These are phyloP conservation scores for Criorhina ranunculi DNA, from an alignment of 2,888 invertebrate species.

Conservation along the genomic window DNA sequence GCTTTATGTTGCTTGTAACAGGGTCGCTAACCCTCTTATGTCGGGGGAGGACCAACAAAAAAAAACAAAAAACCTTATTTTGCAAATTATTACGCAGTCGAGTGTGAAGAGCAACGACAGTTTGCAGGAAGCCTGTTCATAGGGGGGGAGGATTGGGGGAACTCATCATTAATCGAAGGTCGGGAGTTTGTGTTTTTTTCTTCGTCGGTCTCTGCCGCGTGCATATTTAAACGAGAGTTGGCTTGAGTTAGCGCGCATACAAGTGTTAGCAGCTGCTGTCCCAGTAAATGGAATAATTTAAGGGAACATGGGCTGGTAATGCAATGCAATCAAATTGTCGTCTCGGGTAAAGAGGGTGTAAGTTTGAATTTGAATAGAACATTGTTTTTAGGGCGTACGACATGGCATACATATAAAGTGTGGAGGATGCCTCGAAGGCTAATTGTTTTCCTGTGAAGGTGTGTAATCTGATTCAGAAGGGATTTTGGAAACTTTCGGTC, in stretches of 20 bases:
- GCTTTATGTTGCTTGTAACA: constrained; percentile 36
- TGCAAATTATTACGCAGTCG: constrained; percentile 55
- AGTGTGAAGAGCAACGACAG: constrained; percentile 43
- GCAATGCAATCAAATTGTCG: constrained; percentile 3
- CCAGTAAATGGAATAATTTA: background rate
- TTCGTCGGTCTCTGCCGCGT: background rate
- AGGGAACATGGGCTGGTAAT: background rate
- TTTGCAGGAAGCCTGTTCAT: constrained; percentile 32
- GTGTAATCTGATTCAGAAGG: no score
- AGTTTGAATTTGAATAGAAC: background rate
- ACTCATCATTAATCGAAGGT: constrained; percentile 27
- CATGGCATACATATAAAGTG: constrained; percentile 14
- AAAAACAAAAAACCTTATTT: constrained; percentile 27
- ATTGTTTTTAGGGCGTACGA: constrained; percentile 19
- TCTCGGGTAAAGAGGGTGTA: background rate
- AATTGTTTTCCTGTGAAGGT: background rate
- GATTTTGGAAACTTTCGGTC: no score
- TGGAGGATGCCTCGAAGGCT: background rate
- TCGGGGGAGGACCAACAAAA: no score
- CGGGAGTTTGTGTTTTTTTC: constrained; percentile 7
- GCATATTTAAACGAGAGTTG: constrained; percentile 39
- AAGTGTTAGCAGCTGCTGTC: constrained; percentile 26
- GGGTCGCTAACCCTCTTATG: constrained; percentile 42
- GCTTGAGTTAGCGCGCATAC: constrained; percentile 14
- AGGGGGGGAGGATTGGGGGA: constrained; percentile 1